These are phyloP conservation scores for Crypturellus tataupa DNA, from an alignment of 2,797 vertebrate genomes.

Conservation along the genomic window DNA sequence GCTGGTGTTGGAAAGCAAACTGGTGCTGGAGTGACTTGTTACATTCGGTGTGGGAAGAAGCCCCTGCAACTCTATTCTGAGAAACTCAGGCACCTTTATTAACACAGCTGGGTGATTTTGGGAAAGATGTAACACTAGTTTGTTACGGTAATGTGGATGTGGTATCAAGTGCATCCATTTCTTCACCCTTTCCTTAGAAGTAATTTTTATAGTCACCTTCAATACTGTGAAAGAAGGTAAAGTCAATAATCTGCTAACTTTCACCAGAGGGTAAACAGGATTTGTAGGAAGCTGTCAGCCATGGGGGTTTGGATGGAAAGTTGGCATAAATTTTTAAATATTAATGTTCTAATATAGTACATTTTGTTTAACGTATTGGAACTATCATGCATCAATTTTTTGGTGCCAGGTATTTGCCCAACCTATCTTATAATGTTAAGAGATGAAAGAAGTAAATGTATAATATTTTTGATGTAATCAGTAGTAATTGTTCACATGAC, in stretches of 20 bases:
- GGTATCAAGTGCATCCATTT: background rate
- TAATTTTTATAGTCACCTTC: background rate
- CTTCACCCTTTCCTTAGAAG: conserved; percentile 16
- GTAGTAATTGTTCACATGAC: conserved; percentile 66
- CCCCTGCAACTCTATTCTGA: conserved; percentile 1
- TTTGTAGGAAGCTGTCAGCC: conserved; percentile 21
- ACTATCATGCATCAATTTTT: conserved; percentile 77
- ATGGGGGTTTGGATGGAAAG: conserved; percentile 17
- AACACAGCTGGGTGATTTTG: conserved; percentile 38
- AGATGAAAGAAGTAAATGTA: conserved; percentile 70
- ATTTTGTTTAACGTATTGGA: conserved; percentile 73
- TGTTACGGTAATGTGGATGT: conserved; percentile 8
- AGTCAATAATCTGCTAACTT: conserved; percentile 10
- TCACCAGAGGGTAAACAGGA: conserved; percentile 13
- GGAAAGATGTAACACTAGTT: conserved; percentile 33
- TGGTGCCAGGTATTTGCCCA: conserved; percentile 77
- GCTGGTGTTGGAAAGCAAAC: conserved; percentile 30
- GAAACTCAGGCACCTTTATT: background rate
- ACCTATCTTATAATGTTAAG: conserved; percentile 76
- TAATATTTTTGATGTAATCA: conserved; percentile 71
- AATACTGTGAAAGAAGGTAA: conserved; percentile 20
- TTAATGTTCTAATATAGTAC: conserved; percentile 73
- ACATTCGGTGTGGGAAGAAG: conserved; percentile 42
- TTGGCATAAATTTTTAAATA: conserved; percentile 55
- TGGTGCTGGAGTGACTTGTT: conserved; percentile 66